Conservation (phyloP, 2,888 invertebrate genomes). For the Andrena marginata region DNA sequence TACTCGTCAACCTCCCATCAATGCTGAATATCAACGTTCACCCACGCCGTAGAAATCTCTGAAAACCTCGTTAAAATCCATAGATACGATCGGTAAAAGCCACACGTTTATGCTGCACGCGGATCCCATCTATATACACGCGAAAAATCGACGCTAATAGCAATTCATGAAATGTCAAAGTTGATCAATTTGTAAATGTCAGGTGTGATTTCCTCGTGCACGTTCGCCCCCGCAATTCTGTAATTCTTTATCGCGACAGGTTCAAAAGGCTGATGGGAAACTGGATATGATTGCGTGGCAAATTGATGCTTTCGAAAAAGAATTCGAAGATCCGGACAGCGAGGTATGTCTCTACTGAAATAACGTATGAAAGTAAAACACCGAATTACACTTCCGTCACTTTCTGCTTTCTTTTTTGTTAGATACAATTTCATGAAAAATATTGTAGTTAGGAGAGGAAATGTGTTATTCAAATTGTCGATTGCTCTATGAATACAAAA, state of each 20-base stretch:
- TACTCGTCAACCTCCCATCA: too few relatives aligned
- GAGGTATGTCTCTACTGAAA: conserved; percentile 80
- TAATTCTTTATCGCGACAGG: conserved; percentile 85
- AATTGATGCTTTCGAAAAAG: conserved; percentile 90
- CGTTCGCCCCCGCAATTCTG: conserved; percentile 7
- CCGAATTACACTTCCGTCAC: not conserved
- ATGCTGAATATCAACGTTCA: too few relatives aligned
- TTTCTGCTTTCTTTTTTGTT: not conserved
- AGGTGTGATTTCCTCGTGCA: not conserved
- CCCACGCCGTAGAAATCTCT: too few relatives aligned
- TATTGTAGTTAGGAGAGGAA: not conserved
- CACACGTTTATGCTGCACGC: too few relatives aligned
- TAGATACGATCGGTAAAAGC: too few relatives aligned
- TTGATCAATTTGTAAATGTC: conserved; percentile 14
- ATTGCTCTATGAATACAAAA: not conserved
- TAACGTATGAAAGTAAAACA: not conserved
- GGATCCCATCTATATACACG: too few relatives aligned
- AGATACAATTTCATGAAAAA: conserved; percentile 2
- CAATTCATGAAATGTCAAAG: not conserved
- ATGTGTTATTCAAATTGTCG: not conserved
- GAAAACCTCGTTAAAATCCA: too few relatives aligned
- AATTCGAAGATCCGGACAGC: conserved; percentile 86
- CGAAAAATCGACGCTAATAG: too few relatives aligned
- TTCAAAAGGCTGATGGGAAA: conserved; percentile 90
- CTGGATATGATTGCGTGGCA: conserved; percentile 91